Evolutionary conservation across 2,113 vertebrate species (phyloP).

Genomic region (Phyllostomus discolor): DNA sequence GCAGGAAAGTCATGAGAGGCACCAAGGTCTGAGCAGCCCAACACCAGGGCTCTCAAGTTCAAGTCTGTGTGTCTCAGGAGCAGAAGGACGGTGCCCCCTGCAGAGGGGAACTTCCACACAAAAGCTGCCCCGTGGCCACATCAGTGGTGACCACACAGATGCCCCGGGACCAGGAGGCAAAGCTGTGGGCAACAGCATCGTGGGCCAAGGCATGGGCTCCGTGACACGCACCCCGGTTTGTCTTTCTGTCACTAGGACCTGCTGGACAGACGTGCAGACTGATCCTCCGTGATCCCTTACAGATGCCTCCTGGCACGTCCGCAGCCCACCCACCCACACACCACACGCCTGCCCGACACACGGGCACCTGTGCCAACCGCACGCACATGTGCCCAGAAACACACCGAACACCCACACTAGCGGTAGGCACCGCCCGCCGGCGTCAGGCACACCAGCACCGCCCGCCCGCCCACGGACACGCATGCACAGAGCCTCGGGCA

Average conservation of each 20-base stretch:
- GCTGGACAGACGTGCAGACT: not conserved
- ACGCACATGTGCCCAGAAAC: not conserved
- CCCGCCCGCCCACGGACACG: rapidly evolving
- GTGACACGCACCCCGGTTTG: not conserved
- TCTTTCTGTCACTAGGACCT: not conserved
- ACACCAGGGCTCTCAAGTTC: not conserved
- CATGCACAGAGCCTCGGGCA: not conserved
- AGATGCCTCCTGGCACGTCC: not conserved
- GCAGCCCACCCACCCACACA: not conserved
- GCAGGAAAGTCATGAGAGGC: not conserved
- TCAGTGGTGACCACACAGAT: not conserved
- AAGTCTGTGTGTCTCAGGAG: not conserved
- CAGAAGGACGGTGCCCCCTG: not conserved
- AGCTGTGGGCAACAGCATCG: not conserved
- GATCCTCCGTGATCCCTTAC: too few relatives aligned
- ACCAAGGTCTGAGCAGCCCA: not conserved
- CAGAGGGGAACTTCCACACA: not conserved
- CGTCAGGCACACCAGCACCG: not conserved
- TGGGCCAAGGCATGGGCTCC: not conserved
- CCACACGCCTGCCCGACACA: not conserved
- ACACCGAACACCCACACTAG: not conserved
- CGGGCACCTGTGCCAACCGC: too few relatives aligned
- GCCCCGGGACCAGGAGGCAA: not conserved
- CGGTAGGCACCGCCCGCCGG: not conserved
- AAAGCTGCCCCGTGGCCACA: not conserved